Percentiles rank a stretch among this genome's conserved stretches.
Evolutionary conservation across 2,888 invertebrate species (phyloP).

Genomic region (Maniola hyperantus): DNA sequence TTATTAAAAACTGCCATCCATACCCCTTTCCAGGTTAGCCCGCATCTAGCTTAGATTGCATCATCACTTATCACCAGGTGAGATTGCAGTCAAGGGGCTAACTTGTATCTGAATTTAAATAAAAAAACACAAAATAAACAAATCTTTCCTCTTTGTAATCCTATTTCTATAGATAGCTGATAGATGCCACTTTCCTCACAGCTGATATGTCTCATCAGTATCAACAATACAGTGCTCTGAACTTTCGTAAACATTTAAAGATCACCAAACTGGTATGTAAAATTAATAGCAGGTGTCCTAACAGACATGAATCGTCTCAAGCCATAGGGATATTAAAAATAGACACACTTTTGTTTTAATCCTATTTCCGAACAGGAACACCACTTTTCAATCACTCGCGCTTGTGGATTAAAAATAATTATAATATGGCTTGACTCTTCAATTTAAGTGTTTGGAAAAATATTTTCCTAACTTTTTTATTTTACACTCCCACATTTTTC

Average conservation of each 20-base stretch:
- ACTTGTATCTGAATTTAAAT: too few relatives aligned
- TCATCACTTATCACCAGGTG: too few relatives aligned
- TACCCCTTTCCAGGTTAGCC: too few relatives aligned
- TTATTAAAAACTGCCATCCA: too few relatives aligned
- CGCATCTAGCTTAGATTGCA: too few relatives aligned
- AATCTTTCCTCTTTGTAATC: too few relatives aligned
- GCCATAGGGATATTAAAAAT: not conserved
- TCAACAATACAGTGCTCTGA: not conserved
- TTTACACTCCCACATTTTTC: too few relatives aligned
- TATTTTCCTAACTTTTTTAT: not conserved
- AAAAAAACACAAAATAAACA: too few relatives aligned
- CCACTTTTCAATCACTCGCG: constrained; percentile 5
- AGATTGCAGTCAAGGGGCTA: too few relatives aligned
- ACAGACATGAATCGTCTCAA: constrained; percentile 1
- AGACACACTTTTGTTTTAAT: constrained; percentile 16
- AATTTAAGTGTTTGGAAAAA: not conserved
- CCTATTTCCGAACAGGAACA: constrained; percentile 11
- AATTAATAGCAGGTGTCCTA: constrained; percentile 6
- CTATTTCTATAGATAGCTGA: not conserved
- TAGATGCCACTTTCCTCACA: not conserved
- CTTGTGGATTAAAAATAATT: constrained; percentile 3
- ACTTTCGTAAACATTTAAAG: constrained; percentile 1
- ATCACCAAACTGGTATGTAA: not conserved
- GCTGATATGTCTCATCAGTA: not conserved
- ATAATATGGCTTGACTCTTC: not conserved